A percentile compares a stretch with the other conserved stretches of the same genome.
Evolutionary conservation across 1,140 invertebrate genomes (phyloP).

Genomic region (Elymnias hypermnestra): DNA sequence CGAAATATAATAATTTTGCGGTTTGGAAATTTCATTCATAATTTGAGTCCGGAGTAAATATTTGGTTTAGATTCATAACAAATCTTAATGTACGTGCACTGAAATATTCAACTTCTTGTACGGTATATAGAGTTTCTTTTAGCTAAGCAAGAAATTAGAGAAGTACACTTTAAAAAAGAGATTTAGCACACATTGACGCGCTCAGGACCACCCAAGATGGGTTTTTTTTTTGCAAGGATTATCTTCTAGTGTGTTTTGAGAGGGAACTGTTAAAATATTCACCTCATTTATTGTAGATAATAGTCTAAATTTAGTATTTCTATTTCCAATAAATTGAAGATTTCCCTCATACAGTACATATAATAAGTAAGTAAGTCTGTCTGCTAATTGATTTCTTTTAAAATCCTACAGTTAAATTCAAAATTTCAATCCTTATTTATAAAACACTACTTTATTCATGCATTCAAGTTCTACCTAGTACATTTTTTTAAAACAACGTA

Average conservation of each 20-base stretch:
- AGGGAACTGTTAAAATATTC: slow-evolving; percentile 29
- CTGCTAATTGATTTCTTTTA: too few relatives aligned
- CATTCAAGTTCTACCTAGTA: too few relatives aligned
- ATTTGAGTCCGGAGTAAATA: slow-evolving; percentile 52
- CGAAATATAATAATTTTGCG: slow-evolving; percentile 32
- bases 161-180: slow-evolving; percentile 21
- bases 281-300: too few relatives aligned
- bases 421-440: too few relatives aligned
- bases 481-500: too few relatives aligned
- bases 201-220: slow-evolving; percentile 44
- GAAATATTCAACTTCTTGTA: slow-evolving; percentile 11
- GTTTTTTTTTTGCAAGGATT: slow-evolving; percentile 39
- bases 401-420: too few relatives aligned
- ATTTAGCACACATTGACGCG: slow-evolving; percentile 43
- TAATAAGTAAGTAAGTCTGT: too few relatives aligned
- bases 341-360: too few relatives aligned
- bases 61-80: slow-evolving; percentile 40
- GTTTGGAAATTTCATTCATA: slow-evolving; percentile 45
- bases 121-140: slow-evolving; percentile 13
- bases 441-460: too few relatives aligned
- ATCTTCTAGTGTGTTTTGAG: slow-evolving; percentile 34
- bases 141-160: slow-evolving; percentile 1
- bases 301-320: too few relatives aligned
- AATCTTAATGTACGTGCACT: slow-evolving; percentile 18
- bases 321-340: too few relatives aligned